A percentile compares a stretch with the other conserved stretches of the same genome.
These are phyloP conservation scores for Xiphydria camelus DNA, from an alignment of 2,888 invertebrate genomes.

Conservation along the genomic window DNA sequence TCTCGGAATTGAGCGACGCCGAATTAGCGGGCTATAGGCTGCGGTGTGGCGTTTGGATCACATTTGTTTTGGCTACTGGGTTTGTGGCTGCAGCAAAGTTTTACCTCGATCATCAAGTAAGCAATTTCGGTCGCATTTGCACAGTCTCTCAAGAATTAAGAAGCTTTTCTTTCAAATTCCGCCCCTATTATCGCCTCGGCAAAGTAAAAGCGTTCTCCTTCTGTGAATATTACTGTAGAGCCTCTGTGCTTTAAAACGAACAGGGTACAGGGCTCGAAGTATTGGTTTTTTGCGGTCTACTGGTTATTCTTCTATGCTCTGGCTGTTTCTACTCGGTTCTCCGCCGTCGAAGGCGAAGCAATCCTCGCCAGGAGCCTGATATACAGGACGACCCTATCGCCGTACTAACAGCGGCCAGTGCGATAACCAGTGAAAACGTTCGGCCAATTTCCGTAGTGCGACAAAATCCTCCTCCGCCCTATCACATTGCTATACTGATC, in stretches of 20 bases:
- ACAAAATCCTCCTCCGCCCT: conserved; percentile 74
- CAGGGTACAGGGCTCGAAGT: conserved; percentile 64
- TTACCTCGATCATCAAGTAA: conserved; percentile 71
- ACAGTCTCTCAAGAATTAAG: no score
- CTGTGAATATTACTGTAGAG: no score
- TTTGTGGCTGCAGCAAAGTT: conserved; percentile 74
- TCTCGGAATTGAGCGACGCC: conserved; percentile 71
- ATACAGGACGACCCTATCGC: conserved; percentile 37
- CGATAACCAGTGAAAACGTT: conserved; percentile 31
- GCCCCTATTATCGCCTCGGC: no score
- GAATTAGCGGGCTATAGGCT: conserved; percentile 63
- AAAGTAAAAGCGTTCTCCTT: no score
- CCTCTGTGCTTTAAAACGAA: conserved; percentile 10
- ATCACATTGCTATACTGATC: conserved; percentile 80
- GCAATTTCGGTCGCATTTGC: no score
- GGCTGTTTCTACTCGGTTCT: conserved; percentile 48
- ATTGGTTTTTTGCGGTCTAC: conserved; percentile 60
- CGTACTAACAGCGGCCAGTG: conserved; percentile 33
- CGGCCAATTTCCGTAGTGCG: conserved; percentile 38
- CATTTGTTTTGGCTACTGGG: conserved; percentile 70
- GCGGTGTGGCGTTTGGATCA: conserved; percentile 69
- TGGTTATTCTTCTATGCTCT: conserved; percentile 46
- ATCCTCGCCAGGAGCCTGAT: conserved; percentile 27
- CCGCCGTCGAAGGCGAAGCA: conserved; percentile 34
- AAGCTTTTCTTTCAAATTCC: no score